These are phyloP conservation scores for Tenthredo mesomela DNA, from an alignment of 2,888 invertebrate species.

Conservation along the genomic window DNA sequence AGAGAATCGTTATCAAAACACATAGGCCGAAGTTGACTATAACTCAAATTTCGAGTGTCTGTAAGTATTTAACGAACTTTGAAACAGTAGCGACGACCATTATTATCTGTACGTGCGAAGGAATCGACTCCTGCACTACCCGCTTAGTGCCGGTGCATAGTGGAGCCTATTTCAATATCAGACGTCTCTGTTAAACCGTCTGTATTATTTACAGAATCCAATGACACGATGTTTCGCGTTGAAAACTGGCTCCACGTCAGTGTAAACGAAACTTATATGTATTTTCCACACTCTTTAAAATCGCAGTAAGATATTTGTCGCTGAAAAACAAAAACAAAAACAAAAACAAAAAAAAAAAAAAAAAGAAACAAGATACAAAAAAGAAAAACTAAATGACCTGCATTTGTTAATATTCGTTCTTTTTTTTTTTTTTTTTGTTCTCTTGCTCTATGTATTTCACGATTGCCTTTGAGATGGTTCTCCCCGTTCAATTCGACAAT, in stretches of 20 bases:
- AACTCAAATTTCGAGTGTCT: neutral
- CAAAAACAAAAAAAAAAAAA: too few species aligned
- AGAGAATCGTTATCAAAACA: neutral
- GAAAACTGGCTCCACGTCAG: neutral
- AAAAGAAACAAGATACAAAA: neutral
- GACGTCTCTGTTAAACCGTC: neutral
- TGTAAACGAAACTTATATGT: neutral
- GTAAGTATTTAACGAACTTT: neutral
- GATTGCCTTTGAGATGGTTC: neutral
- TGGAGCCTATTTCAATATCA: neutral
- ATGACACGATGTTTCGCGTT: neutral
- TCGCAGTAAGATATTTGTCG: neutral
- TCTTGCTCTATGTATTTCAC: neutral
- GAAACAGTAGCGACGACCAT: neutral
- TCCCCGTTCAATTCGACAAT: neutral
- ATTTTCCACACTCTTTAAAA: neutral
- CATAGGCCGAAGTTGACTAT: neutral
- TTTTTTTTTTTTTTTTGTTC: neutral
- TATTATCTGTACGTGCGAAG: neutral
- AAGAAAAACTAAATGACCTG: neutral
- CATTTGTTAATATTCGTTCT: neutral
- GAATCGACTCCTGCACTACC: neutral
- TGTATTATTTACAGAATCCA: neutral
- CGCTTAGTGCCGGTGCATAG: neutral
- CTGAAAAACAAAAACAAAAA: neutral